Evolutionary conservation across 2,888 invertebrate species (phyloP), one percentile per base, ranked within the genome.

Genomic region (Artemia sinica): DNA sequence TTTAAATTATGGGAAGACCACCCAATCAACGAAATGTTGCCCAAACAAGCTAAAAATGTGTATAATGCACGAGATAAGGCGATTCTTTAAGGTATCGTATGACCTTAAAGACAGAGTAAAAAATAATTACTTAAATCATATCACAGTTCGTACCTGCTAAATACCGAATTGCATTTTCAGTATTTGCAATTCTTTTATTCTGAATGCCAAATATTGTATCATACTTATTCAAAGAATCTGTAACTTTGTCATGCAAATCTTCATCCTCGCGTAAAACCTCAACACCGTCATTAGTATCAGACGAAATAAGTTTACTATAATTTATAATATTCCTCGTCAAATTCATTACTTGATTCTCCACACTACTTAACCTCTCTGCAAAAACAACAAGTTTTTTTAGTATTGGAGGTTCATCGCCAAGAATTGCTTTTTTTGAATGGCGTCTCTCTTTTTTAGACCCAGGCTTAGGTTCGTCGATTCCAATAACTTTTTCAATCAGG

Each of bases 81-180:
- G 28, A 28, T 28, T 28, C 28, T 28, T 28, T 28, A 28, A 28
- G 28, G 28, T 1, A 28, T 28, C 28, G 28, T 4, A 28, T 28
- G 28, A 28, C 28, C 28, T 28, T 28, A 28, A 28, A 4, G 28
- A 28, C 28, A 28, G 1, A 28, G 4, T 28, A 28, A 28, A 28
- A 28, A 28, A 28, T 28, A 28, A 28, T 28, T 28, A 58, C 58
- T 10, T 58, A 58, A 58, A 14, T 14, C 18, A 58, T 10, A 14
- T 14, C 10, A 58, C n/a, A 58, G 18, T 18, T 14, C 58, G 58
- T 58, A 58, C 58, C 58, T 58, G 58, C 58, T 14, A 58, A 14
- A 58, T 58, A 58, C 18, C 58, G n/a, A 14, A 58, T 58, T n/a
- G 58, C 58, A 58, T 58, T 58, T 58, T 58, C 58, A 10, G 58